Evolutionary conservation across 2,797 vertebrate species (phyloP).

Genomic region (Takifugu ocellatus): DNA sequence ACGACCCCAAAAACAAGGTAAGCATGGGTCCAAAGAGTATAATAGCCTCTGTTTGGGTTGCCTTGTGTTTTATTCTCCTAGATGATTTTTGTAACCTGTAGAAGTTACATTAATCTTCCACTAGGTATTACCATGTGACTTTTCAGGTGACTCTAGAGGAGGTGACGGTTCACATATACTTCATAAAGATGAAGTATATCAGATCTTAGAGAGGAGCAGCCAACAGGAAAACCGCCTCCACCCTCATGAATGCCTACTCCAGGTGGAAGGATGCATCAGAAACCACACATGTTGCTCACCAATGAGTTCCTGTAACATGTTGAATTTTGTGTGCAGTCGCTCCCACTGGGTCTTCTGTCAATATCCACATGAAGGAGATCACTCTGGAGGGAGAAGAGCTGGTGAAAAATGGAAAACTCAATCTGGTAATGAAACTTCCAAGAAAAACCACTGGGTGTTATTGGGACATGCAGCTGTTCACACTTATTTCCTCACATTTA

Average conservation of each 20-base stretch:
- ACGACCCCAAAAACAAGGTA: conserved; percentile 96
- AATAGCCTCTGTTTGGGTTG: too few relatives aligned
- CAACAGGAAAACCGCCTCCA: conserved; percentile 92
- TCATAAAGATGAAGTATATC: conserved; percentile 97
- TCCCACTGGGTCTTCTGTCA: conserved; percentile 97
- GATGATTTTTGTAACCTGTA: background rate
- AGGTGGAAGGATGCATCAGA: conserved; percentile 62
- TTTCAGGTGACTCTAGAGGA: conserved; percentile 84
- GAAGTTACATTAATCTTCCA: background rate
- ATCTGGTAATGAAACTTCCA: conserved; percentile 80
- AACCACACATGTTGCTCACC: background rate
- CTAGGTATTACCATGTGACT: background rate
- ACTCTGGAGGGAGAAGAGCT: conserved; percentile 93
- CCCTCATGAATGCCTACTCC: conserved; percentile 95
- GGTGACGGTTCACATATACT: conserved; percentile 94
- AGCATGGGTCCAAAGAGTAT: background rate
- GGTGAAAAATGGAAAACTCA: conserved; percentile 97
- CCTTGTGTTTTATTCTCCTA: background rate
- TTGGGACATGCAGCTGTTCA: background rate
- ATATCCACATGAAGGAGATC: conserved; percentile 98
- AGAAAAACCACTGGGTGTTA: background rate
- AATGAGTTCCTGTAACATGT: background rate
- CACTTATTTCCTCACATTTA: too few relatives aligned
- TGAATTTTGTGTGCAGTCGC: conserved; percentile 72
- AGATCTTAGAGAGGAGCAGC: conserved; percentile 94